phyloP scores from a whole-genome alignment of 2,113 vertebrate genomes.

The Malaclemys terrapin region DNA sequence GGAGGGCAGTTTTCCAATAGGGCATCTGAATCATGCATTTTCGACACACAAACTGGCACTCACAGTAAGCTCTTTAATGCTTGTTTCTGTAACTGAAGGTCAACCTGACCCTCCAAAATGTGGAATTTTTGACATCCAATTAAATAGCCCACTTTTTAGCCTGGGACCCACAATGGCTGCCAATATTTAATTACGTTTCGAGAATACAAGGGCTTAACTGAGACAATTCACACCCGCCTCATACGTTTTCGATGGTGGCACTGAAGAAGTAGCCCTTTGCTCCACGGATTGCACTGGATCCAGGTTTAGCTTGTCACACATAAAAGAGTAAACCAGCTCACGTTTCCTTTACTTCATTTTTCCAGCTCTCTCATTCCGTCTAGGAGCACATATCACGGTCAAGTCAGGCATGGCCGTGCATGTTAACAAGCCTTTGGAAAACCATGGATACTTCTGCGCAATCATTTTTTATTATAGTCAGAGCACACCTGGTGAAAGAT shows the following conservation, averaged over 20 bases:
- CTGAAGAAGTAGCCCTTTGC: conserved; percentile 57
- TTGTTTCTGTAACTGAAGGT: conserved; percentile 66
- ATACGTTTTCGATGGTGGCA: conserved; percentile 24
- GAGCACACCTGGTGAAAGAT: conserved; percentile 77
- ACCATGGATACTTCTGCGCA: conserved; percentile 57
- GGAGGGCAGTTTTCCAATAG: conserved; percentile 44
- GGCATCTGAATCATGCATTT: conserved; percentile 23
- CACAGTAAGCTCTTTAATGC: conserved; percentile 60
- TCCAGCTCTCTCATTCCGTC: conserved; percentile 74
- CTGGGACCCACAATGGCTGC: not conserved
- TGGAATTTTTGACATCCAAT: conserved; percentile 69
- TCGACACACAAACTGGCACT: conserved; percentile 35
- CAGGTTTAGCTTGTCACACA: conserved; percentile 56
- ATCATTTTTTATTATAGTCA: conserved; percentile 53
- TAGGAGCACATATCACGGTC: conserved; percentile 50
- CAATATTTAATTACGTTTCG: conserved; percentile 43
- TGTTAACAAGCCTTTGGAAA: conserved; percentile 71
- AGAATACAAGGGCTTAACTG: conserved; percentile 48
- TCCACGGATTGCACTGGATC: conserved; percentile 60
- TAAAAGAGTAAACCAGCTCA: conserved; percentile 69
- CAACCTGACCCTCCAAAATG: conserved; percentile 50
- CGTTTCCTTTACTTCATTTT: conserved; percentile 71
- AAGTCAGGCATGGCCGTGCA: conserved; percentile 56
- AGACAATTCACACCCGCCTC: conserved; percentile 54
- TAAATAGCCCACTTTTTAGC: conserved; percentile 43